These are phyloP conservation scores for Amyelois transitella DNA, from an alignment of 1,140 invertebrate species.

Conservation along the genomic window DNA sequence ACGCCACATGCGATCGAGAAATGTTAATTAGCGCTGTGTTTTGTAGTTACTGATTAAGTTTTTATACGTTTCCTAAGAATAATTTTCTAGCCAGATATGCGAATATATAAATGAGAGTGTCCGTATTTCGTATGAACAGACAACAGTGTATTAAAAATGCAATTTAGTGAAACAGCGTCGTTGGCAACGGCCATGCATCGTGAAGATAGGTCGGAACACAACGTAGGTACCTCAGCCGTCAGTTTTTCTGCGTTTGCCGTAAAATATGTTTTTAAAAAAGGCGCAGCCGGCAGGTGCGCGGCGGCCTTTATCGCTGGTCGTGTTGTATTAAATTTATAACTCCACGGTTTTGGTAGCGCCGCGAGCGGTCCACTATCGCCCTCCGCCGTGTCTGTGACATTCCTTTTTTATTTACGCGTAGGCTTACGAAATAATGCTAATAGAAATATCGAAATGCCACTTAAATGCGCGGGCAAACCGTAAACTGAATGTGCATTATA, in stretches of 20 bases:
- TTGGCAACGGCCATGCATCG: not conserved
- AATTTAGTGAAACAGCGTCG: not conserved
- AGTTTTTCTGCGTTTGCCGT: constrained; percentile 47
- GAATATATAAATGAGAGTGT: not conserved
- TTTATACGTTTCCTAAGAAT: not conserved
- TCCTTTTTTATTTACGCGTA: constrained; percentile 16
- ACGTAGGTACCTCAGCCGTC: constrained; percentile 16
- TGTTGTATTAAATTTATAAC: constrained; percentile 40
- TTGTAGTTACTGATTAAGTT: not conserved
- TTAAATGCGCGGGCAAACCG: not conserved
- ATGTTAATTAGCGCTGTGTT: not conserved
- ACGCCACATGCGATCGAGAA: not conserved
- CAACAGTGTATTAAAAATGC: not conserved
- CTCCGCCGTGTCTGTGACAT: constrained; percentile 19
- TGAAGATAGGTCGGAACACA: constrained; percentile 3
- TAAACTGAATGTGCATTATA: not conserved
- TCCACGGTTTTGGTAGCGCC: constrained; percentile 36
- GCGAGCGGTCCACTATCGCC: constrained; percentile 31
- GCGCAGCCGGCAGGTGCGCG: constrained; percentile 39
- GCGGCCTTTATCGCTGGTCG: constrained; percentile 38
- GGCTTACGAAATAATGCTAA: not conserved
- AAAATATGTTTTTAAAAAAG: constrained; percentile 46
- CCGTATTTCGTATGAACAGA: not conserved
- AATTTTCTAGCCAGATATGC: not conserved
- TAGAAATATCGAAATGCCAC: not conserved